Evolutionary conservation across 2,797 vertebrate species (phyloP).

Genomic region (Staurois parvus): DNA sequence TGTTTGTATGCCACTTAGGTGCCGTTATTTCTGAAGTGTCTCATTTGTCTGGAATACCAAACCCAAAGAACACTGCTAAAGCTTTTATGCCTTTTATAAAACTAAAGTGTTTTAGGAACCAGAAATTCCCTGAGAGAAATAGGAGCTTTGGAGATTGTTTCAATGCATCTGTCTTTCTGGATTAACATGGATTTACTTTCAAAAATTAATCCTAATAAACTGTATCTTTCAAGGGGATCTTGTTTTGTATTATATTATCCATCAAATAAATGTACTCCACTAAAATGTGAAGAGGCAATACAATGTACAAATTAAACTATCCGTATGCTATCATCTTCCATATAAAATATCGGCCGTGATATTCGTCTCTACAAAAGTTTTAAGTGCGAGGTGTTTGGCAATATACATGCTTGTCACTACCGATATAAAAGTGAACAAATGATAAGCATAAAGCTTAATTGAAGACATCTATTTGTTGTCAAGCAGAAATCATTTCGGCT

Average conservation of each 20-base stretch:
- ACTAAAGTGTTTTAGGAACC: constrained; percentile 12
- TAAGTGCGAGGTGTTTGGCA: constrained; percentile 63
- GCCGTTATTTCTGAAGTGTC: constrained; percentile 24
- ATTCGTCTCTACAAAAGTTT: constrained; percentile 62
- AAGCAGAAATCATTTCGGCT: constrained; percentile 46
- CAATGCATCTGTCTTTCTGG: constrained; percentile 46
- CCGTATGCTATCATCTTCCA: constrained; percentile 64
- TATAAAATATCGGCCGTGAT: constrained; percentile 59
- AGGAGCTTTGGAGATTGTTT: constrained; percentile 32
- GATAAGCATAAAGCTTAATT: constrained; percentile 62
- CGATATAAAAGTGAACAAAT: constrained; percentile 60
- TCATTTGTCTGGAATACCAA: constrained; percentile 25
- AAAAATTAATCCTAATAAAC: constrained; percentile 58
- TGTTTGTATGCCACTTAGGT: constrained; percentile 35
- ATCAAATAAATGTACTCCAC: constrained; percentile 56
- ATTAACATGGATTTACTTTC: constrained; percentile 55
- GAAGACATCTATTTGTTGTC: constrained; percentile 56
- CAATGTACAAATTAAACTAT: constrained; percentile 60
- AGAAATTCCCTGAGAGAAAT: constrained; percentile 7
- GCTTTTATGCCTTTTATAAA: constrained; percentile 34
- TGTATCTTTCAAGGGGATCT: constrained; percentile 55
- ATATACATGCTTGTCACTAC: constrained; percentile 40
- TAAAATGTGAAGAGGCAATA: constrained; percentile 62
- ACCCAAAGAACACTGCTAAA: constrained; percentile 3
- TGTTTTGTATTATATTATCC: constrained; percentile 57